These are phyloP conservation scores for Drosophila quinaria DNA, from an alignment of 2,888 invertebrate genomes.

Conservation along the genomic window DNA sequence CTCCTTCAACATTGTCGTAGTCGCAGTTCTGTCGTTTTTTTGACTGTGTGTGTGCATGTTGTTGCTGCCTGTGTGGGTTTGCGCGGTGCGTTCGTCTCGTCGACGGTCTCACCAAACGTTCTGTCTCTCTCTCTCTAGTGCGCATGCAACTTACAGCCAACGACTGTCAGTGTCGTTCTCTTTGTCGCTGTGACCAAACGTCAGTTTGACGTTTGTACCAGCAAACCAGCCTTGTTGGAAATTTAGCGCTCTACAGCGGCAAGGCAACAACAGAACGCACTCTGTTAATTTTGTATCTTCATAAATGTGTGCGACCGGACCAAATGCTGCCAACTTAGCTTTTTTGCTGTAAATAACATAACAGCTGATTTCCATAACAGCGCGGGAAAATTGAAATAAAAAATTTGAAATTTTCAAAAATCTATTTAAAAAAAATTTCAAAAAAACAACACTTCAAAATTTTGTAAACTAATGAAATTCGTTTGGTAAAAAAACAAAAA, in stretches of 20 bases:
- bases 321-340: too few species aligned
- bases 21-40: constrained; percentile 56
- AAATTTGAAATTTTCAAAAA: too few species aligned
- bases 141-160: constrained; percentile 36
- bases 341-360: too few species aligned
- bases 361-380: too few species aligned
- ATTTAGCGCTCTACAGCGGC: constrained; percentile 22
- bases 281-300: too few species aligned
- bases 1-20: constrained; percentile 70
- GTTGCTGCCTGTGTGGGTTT: constrained; percentile 45
- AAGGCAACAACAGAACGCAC: too few species aligned
- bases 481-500: too few species aligned
- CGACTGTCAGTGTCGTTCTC: constrained; percentile 71
- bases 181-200: constrained; percentile 69
- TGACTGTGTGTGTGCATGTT: constrained; percentile 21
- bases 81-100: constrained; percentile 64
- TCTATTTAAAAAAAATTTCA: too few species aligned
- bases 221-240: constrained; percentile 57
- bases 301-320: too few species aligned
- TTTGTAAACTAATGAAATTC: too few species aligned
- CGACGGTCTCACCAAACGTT: constrained; percentile 71
- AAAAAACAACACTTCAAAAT: too few species aligned
- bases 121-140: constrained; percentile 58
- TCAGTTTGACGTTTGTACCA: constrained; percentile 70
- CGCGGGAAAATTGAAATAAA: too few species aligned